Evolutionary conservation across 2,113 vertebrate genomes (phyloP).

Genomic region (Tauraco erythrolophus): DNA sequence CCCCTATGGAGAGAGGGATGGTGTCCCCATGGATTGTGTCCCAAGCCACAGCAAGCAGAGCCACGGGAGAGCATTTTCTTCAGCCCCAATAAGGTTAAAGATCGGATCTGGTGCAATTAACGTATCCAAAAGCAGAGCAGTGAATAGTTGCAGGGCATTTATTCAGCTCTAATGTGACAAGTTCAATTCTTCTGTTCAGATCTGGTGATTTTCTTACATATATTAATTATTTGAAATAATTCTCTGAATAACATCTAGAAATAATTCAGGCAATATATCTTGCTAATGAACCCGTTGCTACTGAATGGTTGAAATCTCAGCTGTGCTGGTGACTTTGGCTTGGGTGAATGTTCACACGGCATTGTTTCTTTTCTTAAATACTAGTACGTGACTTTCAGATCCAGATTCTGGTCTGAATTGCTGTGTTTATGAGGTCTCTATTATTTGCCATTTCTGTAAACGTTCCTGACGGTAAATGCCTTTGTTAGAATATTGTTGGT

Average conservation of each 20-base stretch:
- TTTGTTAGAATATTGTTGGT: constrained; percentile 39
- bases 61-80: not conserved
- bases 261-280: constrained; percentile 65
- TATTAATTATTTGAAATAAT: constrained; percentile 68
- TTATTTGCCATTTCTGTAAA: constrained; percentile 35
- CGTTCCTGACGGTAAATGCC: constrained; percentile 3
- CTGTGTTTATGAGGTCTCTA: constrained; percentile 26
- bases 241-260: constrained; percentile 56
- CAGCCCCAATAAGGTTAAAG: constrained; percentile 16
- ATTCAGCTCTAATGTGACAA: constrained; percentile 55
- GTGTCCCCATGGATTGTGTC: not conserved
- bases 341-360: constrained; percentile 14
- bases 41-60: not conserved
- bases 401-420: constrained; percentile 34
- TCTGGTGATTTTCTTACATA: constrained; percentile 61
- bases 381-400: constrained; percentile 65
- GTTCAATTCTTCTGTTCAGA: constrained; percentile 59
- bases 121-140: not conserved
- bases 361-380: constrained; percentile 63
- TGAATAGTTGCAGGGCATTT: constrained; percentile 52
- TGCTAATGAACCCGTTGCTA: constrained; percentile 27
- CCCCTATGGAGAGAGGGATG: constrained; percentile 6
- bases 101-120: constrained; percentile 38
- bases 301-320: constrained; percentile 53
- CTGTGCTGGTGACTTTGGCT: constrained; percentile 46